Evolutionary conservation across 2,797 vertebrate species (phyloP), one percentile per base, ranked within the genome.

Genomic region (Phylloscopus collybita): DNA sequence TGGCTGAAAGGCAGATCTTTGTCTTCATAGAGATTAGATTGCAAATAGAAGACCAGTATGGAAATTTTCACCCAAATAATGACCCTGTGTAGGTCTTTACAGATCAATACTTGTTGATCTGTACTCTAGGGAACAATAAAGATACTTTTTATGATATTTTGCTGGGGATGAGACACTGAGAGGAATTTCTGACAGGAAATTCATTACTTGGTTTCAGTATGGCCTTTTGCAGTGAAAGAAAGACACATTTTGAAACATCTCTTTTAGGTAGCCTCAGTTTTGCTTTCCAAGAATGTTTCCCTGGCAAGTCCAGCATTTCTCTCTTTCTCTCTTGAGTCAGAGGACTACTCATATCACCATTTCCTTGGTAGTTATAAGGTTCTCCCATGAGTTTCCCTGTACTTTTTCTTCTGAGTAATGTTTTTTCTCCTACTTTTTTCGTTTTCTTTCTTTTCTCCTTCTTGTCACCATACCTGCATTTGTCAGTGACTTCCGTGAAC

Each of bases 201-300:
- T 65, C 0, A 13, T 49, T 73, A 8, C 36, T 60, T 54, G 12
- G 49, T 82, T 88, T 92, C 50, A 36, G 4, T 40, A 23, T 5
- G 9, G 20, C 6, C 11, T 94, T 80, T 76, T 36, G 22, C 32
- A 34, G 5, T 49, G 45, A 70, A 64, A 75, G 21, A 71, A 26
- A 60, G 6, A 56, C 7, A 27, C 5, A 6, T 83, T 90, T 89
- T 80, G 29, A 88, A 88, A 40, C 53, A 25, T 5, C 21, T 92
- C 13, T 69, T 7, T 50, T 75, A 60, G 30, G 32, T n/a, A 80
- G 80, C 22, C 30, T 79, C 11, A 47, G 42, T 64, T 94, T 75
- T 95, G 66, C 73, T 92, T 96, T 95, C 82, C 66, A 95, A 65
- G 83, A 92, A 95, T 57, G 7, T 81, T 79, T 92, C 34, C 17